Evolutionary conservation across 2,797 vertebrate genomes (phyloP).

Genomic region (Bradypodion pumilum): DNA sequence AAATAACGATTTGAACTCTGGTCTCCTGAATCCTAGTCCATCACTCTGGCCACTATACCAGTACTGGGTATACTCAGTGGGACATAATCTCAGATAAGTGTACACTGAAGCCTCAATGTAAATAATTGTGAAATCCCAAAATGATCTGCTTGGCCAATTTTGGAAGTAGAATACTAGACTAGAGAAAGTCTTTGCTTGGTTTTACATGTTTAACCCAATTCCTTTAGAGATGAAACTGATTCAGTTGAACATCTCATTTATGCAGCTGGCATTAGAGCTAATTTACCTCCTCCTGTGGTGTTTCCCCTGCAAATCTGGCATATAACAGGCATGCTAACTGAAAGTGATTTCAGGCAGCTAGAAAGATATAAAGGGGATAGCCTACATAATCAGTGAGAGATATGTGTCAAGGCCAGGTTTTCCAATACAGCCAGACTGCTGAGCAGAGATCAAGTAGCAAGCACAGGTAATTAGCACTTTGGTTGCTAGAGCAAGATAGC

Average conservation of each 20-base stretch:
- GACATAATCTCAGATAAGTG: too few relatives aligned
- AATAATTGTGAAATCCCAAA: background rate
- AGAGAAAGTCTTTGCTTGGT: background rate
- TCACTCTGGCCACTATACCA: too few relatives aligned
- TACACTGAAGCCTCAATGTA: background rate
- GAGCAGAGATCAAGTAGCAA: conserved; percentile 17
- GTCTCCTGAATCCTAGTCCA: too few relatives aligned
- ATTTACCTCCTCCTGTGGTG: conserved; percentile 11
- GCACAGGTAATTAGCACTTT: conserved; percentile 16
- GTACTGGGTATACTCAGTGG: too few relatives aligned
- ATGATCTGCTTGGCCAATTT: background rate
- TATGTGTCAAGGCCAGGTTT: background rate
- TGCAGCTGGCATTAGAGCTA: conserved; percentile 21
- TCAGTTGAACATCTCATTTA: conserved; percentile 24
- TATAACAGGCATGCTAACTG: conserved; percentile 24
- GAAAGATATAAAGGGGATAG: conserved; percentile 26
- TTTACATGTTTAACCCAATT: background rate
- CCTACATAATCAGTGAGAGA: conserved; percentile 4
- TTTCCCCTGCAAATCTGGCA: conserved; percentile 28
- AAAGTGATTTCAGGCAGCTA: conserved; percentile 17
- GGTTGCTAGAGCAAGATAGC: background rate
- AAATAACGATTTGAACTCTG: too few relatives aligned
- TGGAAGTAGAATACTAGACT: background rate
- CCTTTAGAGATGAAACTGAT: conserved; percentile 33
- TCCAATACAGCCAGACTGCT: background rate